Percentiles rank a stretch among this genome's conserved stretches.
Conservation (phyloP, 2,797 vertebrate species). For the Chaunax sp. region DNA sequence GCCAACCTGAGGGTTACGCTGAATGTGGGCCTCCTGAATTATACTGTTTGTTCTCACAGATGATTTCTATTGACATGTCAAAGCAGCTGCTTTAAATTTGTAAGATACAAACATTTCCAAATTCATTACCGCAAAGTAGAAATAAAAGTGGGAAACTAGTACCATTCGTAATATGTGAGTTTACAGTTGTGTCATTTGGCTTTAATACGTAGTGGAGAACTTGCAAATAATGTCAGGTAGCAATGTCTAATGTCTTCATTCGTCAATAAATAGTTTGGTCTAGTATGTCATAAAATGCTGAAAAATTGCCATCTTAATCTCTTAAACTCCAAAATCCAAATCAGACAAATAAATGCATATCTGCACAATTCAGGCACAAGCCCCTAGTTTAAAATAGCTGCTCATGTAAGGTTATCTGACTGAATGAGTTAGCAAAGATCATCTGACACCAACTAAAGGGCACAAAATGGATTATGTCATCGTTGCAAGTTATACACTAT, state of each 20-base stretch:
- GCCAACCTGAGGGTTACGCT: neutral
- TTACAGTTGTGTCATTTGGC: neutral
- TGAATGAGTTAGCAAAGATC: too few relatives aligned
- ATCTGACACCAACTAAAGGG: too few relatives aligned
- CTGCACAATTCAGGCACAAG: too few relatives aligned
- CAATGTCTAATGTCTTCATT: neutral
- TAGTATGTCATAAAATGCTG: too few relatives aligned
- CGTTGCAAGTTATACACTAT: neutral
- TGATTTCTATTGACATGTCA: neutral
- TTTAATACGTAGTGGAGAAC: neutral
- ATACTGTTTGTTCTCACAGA: neutral
- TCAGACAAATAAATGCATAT: too few relatives aligned
- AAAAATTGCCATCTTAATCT: too few relatives aligned
- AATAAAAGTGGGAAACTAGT: neutral
- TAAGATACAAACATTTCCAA: neutral
- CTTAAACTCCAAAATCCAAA: too few relatives aligned
- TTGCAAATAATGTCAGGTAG: neutral
- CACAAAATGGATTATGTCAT: constrained; percentile 1
- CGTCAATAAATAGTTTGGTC: neutral
- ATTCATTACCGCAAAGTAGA: neutral
- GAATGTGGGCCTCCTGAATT: constrained; percentile 1
- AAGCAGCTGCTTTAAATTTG: neutral
- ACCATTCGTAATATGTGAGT: neutral
- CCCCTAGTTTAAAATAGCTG: too few relatives aligned
- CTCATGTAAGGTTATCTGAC: neutral